Evolutionary conservation across 2,113 vertebrate species (phyloP), one percentile per base, ranked within the genome.

Genomic region (Gulo gulo): DNA sequence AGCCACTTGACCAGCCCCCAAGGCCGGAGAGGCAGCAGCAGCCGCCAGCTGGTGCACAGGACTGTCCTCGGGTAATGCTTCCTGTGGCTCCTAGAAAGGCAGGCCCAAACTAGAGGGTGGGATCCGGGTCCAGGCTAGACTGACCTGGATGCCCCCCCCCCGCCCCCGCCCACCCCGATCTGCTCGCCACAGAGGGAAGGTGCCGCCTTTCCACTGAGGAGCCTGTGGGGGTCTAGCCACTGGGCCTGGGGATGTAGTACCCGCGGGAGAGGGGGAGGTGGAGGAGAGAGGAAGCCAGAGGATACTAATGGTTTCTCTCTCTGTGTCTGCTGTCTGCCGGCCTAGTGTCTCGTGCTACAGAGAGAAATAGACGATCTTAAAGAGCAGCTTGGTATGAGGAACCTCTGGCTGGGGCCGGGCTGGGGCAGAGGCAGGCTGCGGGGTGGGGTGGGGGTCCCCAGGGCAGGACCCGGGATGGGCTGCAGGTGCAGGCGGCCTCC

Each of bases 41-140:
- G 2, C 47, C 76, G 6, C 9, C 20, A 6, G 63, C 63, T 1
- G 65, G 31, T 78, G 73, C 13, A 24, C 50, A 52, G 24, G 36
- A 16, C 14, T 97, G 97, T 65, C 78, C 50, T 42, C 29, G 0
- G 94, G 82, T 97, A 97, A 81, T 47, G 61, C 82, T 84, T 29
- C 29, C 4, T 36, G 47, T 50, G 31, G 14, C 3, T 93, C 55
- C 39, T 74, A 16, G 86, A 83, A 67, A 13, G 7, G 23, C 9
- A 5, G 16, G 26, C 39, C 55, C 31, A 16, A 13, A 47, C 20
- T 23, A 10, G 39, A 34, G 59, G 14, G 2, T 59, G 63, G 93
- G 36, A n/a, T 88, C 7, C 1, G 1, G 50, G 69, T 81, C 50
- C n/a, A 11, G 14, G 57, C 80, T 74, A 71, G 24, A 36, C 24